Evolutionary conservation across 2,113 vertebrate genomes (phyloP), one percentile per base, ranked within the genome.

Genomic region (Copsychus sechellarum): DNA sequence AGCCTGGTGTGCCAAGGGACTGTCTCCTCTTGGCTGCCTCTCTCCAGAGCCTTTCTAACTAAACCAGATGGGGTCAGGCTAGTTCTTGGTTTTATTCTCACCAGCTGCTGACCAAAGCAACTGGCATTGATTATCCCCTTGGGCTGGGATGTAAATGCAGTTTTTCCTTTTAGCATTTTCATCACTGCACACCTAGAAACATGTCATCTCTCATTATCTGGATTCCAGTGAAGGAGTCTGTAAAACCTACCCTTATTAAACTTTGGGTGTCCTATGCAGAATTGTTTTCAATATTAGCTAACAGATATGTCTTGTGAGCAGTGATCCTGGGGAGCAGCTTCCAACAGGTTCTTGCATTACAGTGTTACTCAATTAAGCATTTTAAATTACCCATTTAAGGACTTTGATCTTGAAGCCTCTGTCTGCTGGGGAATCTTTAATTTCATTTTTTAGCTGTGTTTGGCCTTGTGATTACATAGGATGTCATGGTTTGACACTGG

Each of bases 251-350:
- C 31, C 26, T 67, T 23, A 73, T 61, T 70, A 57, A 78, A 42
- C 31, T 66, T 70, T 1, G 6, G 15, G 31, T 0, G 1, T 79
- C 28, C 69, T 72, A 7, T 17, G 54, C 5, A 56, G 61, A 70
- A 45, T 40, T 85, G 40, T 76, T 91, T 84, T 56, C 33, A 47
- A 0, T 43, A 47, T 67, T 45, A 72, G 38, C 23, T 64, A 50
- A 53, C 7, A 82, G 79, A 5, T 50, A 29, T 0, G 6, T 34
- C 36, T 3, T 2, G 18, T 21, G 15, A 81, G 50, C 1, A 0
- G 23, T 50, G 86, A 78, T 69, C 64, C 50, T 1, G 1, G 29
- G 66, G 31, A 94, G 28, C n/a, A 70, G 7, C 33, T 92, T 86
- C 57, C 57, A 80, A 45, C 66, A 71, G 38, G 15, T 25, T 58